Evolutionary conservation across 2,113 vertebrate species (phyloP).

Genomic region (Chaetodon trifascialis): DNA sequence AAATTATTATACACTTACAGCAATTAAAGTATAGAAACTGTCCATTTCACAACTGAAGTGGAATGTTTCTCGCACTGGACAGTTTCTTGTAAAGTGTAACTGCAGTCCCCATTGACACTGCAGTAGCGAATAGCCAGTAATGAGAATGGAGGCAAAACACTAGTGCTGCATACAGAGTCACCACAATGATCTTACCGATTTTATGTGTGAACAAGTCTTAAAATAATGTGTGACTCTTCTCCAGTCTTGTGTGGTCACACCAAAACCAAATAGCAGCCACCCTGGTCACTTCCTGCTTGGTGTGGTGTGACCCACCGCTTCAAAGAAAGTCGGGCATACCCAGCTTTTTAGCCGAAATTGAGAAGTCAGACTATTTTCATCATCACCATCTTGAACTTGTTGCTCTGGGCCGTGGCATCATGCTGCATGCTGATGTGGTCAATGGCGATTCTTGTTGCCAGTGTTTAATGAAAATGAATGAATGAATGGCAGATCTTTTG

Average conservation of each 20-base stretch:
- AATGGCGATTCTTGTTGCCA: neutral
- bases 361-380: neutral
- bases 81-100: neutral
- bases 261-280: neutral
- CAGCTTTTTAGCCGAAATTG: neutral
- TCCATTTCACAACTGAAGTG: neutral
- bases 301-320: neutral
- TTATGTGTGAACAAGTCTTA: conserved; percentile 32
- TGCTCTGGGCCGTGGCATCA: neutral
- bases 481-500: neutral
- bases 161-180: neutral
- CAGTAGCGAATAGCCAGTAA: neutral
- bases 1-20: neutral
- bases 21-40: too few species aligned
- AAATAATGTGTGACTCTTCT: neutral
- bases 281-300: neutral
- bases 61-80: neutral
- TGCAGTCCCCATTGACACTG: neutral
- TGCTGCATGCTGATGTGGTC: neutral
- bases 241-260: neutral
- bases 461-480: neutral
- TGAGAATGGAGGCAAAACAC: conserved; percentile 1
- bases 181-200: neutral
- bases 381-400: too few species aligned
- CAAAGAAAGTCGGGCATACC: neutral